A percentile compares a stretch with the other conserved stretches of the same genome.
Evolutionary conservation across 2,888 invertebrate species (phyloP).

Genomic region (Liodrosophila aerea): DNA sequence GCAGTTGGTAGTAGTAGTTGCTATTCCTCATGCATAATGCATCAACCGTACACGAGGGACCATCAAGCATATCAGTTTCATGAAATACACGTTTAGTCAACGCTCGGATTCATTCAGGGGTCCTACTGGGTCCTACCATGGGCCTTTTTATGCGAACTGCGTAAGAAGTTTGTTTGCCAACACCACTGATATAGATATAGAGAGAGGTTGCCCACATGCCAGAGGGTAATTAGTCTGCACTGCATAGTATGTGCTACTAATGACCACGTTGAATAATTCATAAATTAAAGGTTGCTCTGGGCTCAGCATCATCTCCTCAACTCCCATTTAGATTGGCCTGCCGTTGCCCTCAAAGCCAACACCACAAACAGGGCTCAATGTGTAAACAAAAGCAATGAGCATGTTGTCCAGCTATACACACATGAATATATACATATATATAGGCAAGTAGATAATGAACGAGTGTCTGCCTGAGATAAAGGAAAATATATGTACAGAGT

Average conservation of each 20-base stretch:
- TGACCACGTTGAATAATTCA: slow-evolving; percentile 67
- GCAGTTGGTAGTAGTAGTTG: slow-evolving; percentile 7
- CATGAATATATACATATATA: slow-evolving; percentile 2
- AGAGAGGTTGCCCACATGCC: slow-evolving; percentile 22
- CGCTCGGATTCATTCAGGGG: slow-evolving; percentile 45
- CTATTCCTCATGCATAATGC: slow-evolving; percentile 65
- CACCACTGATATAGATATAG: too few relatives aligned
- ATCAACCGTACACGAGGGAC: slow-evolving; percentile 39
- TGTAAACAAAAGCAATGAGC: slow-evolving; percentile 49
- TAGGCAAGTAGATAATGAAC: slow-evolving; percentile 4
- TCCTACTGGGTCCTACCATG: too few relatives aligned
- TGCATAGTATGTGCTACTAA: slow-evolving; percentile 50
- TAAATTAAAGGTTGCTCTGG: slow-evolving; percentile 46
- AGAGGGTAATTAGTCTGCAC: slow-evolving; percentile 60
- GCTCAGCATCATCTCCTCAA: slow-evolving; percentile 20
- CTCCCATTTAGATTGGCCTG: slow-evolving; percentile 10
- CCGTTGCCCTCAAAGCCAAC: slow-evolving; percentile 42
- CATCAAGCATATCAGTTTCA: slow-evolving; percentile 59
- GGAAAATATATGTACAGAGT: slow-evolving; percentile 20
- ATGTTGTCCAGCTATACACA: not conserved
- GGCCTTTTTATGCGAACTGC: not conserved
- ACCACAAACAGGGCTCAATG: slow-evolving; percentile 59
- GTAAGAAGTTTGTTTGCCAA: too few relatives aligned
- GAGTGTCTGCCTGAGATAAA: slow-evolving; percentile 15
- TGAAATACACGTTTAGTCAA: slow-evolving; percentile 30